These are phyloP conservation scores for Oegoconia quadripuncta DNA, from an alignment of 2,888 invertebrate genomes.

Conservation along the genomic window DNA sequence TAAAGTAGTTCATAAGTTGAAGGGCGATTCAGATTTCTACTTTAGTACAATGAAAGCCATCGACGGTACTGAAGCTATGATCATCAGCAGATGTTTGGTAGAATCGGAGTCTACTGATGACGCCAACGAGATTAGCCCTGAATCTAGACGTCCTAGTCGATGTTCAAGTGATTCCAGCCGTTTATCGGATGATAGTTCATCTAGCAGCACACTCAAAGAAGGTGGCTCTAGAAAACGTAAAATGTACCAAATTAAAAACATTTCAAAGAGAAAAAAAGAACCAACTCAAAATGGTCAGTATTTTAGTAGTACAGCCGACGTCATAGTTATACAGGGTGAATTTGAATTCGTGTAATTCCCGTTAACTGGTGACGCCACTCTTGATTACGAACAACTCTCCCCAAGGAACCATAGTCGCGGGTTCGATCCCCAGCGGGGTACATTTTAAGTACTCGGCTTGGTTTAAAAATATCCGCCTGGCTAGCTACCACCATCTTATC, in stretches of 20 bases:
- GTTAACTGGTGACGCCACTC: no score
- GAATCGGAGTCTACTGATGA: slow-evolving; percentile 44
- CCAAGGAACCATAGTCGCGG: no score
- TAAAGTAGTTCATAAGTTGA: slow-evolving; percentile 80
- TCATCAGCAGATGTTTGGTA: slow-evolving; percentile 19
- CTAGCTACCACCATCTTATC: no score
- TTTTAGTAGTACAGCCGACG: background rate
- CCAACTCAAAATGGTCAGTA: slow-evolving; percentile 37
- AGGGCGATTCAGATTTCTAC: slow-evolving; percentile 74
- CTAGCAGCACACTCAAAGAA: slow-evolving; percentile 53
- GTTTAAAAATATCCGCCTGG: no score
- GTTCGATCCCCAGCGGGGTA: no score
- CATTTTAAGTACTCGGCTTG: no score
- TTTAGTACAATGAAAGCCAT: slow-evolving; percentile 68
- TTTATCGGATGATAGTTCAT: slow-evolving; percentile 67
- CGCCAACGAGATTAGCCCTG: slow-evolving; percentile 44
- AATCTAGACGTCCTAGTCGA: slow-evolving; percentile 61
- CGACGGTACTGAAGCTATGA: slow-evolving; percentile 54
- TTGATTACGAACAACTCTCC: no score
- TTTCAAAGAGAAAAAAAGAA: slow-evolving; percentile 46
- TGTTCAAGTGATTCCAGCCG: slow-evolving; percentile 71
- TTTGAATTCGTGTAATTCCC: no score
- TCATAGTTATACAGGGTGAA: background rate
- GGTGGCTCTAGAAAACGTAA: slow-evolving; percentile 54
- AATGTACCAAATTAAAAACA: slow-evolving; percentile 37